Evolutionary conservation across 2,113 vertebrate species (phyloP), one percentile per base, ranked within the genome.

Genomic region (Irena cyanogastra): DNA sequence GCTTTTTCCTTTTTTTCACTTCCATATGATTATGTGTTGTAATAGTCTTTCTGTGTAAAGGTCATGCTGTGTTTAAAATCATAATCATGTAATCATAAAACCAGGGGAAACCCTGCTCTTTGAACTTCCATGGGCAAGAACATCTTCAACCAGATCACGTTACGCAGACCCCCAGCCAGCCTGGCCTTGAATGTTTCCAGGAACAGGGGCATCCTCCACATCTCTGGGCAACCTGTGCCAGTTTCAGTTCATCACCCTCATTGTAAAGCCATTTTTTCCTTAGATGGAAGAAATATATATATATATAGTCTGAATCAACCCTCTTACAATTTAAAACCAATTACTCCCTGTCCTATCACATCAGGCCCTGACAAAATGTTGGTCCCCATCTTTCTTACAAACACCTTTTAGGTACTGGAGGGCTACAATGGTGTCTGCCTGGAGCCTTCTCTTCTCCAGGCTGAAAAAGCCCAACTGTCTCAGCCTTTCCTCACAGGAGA

Each of bases 21-120:
- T 88, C 64, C 37, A 23, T 66, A 22, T 63, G 69, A 88, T 90
- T 57, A 28, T 11, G 41, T 31, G 37, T 74, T 56, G 56, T 41
- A 87, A 50, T 66, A 66, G n/a, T 81, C 45, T 59, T 57, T 86
- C 56, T 71, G 56, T 52, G 76, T 84, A 92, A 92, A 89, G 77
- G 44, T 84, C 17, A 24, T 3, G 7, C 30, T 70, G 33, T 94
- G 49, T 64, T 90, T 90, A 71, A 41, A 86, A 74, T 45, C 42
- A 68, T 44, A 79, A 95, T 45, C 9, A 37, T 52, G 9, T 42
- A 86, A 74, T 35, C 72, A 83, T 50, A 74, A 96, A 92, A 45
- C 21, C 39, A 75, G 80, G 64, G 41, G 75, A 94, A 61, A 41
- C 26, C 47, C 47, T 81, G 42, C 18, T 79, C 65, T 90, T 95